Base-by-base conservation (phyloP, 2,888 invertebrate genomes). In the Dicyrtoma fusca region DNA sequence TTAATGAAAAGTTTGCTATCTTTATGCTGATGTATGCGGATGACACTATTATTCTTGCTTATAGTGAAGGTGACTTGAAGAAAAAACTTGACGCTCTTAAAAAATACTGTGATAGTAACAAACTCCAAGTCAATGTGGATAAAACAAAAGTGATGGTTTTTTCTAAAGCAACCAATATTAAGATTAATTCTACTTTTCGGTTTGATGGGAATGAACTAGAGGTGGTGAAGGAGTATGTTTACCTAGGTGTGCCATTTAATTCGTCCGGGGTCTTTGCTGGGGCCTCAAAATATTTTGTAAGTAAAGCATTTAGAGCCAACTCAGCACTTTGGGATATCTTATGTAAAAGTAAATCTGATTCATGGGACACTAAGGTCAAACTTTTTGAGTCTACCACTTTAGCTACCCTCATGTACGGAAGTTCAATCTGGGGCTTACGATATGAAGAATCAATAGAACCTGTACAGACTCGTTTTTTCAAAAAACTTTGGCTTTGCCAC, bases 111-210 rank as follows among this genome's bases (percentile, higher is more conserved):
- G n/a, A n/a, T n/a, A n/a, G n/a, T n/a, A n/a, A n/a, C n/a, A n/a
- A 68, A 23, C n/a, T 68, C 4, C 0, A 1, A 2, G 45, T 57
- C 0, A 68, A 57, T 44, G 5, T 45, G 0, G 0, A 6, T 0
- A 68, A 68, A 55, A 65, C 66, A 21, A 57, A 68, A 55, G 44
- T 68, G 6, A 57, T 57, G 44, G 8, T 68, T 10, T 55, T 55
- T 57, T 3, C 21, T n/a, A 42, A n/a, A 21, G 21, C 44, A 11
- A 21, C 19, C 1, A 44, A 17, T 8, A 6, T 17, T 19, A 10
- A 26, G 19, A 21, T 49, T 3, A 63, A 34, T n/a, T 17, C 13
- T 8, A 13, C 4, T 10, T 19, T 44, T 19, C 4, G 3, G 5
- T 63, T 11, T 44, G 44, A 44, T 1, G 45, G 45, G 8, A 19